Evolutionary conservation across 2,113 vertebrate genomes (phyloP).

Genomic region (Theropithecus gelada): DNA sequence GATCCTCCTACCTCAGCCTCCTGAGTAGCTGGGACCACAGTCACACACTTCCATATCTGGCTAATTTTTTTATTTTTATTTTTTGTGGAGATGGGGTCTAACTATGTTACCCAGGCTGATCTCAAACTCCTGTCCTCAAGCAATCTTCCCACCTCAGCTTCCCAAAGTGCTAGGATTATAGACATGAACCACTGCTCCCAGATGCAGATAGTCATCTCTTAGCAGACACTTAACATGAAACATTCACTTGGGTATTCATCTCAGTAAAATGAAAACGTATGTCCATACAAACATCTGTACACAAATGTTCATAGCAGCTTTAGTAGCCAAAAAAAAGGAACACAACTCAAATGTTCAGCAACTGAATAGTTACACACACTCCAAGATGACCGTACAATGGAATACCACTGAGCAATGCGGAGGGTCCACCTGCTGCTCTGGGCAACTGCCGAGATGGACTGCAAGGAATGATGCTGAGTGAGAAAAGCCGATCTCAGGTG

Average conservation of each 20-base stretch:
- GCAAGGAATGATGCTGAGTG: not conserved
- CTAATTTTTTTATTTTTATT: too few relatives aligned
- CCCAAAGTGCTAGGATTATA: too few relatives aligned
- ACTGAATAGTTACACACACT: not conserved
- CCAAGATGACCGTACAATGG: not conserved
- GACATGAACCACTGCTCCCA: too few relatives aligned
- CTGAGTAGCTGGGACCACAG: too few relatives aligned
- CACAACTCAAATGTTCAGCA: not conserved
- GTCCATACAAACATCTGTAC: not conserved
- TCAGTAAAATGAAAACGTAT: not conserved
- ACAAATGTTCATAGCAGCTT: not conserved
- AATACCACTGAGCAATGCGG: not conserved
- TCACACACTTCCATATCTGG: too few relatives aligned
- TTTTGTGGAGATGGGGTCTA: too few relatives aligned
- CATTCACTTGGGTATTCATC: not conserved
- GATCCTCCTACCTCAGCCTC: too few relatives aligned
- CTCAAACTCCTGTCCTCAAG: too few relatives aligned
- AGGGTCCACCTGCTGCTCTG: not conserved
- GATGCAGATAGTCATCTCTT: too few relatives aligned
- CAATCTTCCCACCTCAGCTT: too few relatives aligned
- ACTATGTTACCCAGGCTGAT: too few relatives aligned
- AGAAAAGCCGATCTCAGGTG: not conserved
- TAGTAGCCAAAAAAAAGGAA: not conserved
- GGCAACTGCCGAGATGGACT: fast-evolving
- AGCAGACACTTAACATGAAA: not conserved